Percentiles rank a stretch among this genome's conserved stretches.
Conservation (phyloP, 2,113 vertebrate genomes). For the Heterocephalus glaber region DNA sequence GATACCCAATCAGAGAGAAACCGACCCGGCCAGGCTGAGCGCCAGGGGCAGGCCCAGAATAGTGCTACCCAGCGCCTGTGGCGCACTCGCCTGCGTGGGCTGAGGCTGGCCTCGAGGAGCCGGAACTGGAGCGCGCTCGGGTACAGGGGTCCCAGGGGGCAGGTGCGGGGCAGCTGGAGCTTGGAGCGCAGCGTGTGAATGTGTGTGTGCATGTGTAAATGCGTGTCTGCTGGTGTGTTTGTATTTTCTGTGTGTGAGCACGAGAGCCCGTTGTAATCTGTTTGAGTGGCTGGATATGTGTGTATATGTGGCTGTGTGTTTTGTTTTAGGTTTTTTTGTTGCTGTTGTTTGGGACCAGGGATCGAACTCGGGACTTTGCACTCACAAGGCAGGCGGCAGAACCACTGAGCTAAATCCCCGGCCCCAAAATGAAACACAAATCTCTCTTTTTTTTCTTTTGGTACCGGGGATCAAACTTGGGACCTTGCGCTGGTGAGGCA, state of each 20-base stretch:
- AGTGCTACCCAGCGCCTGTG: conserved; percentile 55
- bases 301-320: neutral
- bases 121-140: conserved; percentile 17
- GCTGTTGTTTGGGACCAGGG: too few relatives aligned
- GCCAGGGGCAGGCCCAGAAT: conserved; percentile 73
- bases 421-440: too few relatives aligned
- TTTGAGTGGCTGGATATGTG: neutral
- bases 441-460: too few relatives aligned
- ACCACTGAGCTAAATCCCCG: too few relatives aligned
- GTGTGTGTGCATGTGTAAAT: neutral
- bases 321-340: too few relatives aligned
- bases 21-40: conserved; percentile 32
- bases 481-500: too few relatives aligned
- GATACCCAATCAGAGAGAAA: conserved; percentile 74
- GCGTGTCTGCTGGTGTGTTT: neutral
- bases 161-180: neutral
- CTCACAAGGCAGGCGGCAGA: too few relatives aligned
- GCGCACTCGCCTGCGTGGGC: neutral
- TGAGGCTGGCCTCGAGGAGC: conserved; percentile 56
- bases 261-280: neutral
- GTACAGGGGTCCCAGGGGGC: conserved; percentile 50
- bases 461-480: too few relatives aligned
- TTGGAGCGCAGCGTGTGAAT: neutral
- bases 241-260: neutral
- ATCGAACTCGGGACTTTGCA: too few relatives aligned